phyloP scores from a whole-genome alignment of 2,888 invertebrate species.

The Gymnoscelis rufifasciata region DNA sequence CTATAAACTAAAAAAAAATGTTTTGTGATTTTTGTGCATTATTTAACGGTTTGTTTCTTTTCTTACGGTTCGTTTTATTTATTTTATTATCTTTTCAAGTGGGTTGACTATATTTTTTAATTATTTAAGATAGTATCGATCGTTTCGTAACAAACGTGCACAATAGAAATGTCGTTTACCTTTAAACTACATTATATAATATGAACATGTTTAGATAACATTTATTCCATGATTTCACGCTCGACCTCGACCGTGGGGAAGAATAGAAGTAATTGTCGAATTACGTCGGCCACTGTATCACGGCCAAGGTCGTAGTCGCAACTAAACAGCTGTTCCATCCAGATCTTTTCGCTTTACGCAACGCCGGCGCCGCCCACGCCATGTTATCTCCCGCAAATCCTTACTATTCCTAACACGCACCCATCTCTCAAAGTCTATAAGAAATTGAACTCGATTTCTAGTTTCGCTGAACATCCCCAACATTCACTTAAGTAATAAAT shows the following conservation, averaged over 20 bases:
- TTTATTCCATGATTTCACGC: constrained; percentile 32
- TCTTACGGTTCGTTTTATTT: too few relatives aligned
- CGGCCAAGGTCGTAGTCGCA: constrained; percentile 62
- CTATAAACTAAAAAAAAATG: too few relatives aligned
- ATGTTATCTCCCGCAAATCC: constrained; percentile 14
- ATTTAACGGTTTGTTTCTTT: background rate
- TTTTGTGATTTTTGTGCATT: background rate
- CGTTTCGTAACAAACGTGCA: background rate
- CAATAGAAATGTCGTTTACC: background rate
- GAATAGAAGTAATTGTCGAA: constrained; percentile 63
- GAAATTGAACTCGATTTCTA: background rate
- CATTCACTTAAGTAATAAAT: too few relatives aligned
- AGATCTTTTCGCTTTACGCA: constrained; percentile 34
- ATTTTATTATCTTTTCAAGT: too few relatives aligned
- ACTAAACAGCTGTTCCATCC: constrained; percentile 47
- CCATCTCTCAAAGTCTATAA: background rate
- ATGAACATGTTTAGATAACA: background rate
- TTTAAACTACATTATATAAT: background rate
- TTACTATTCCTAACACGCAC: constrained; percentile 9
- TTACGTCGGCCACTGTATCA: constrained; percentile 62
- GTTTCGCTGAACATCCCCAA: too few relatives aligned
- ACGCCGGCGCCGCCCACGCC: constrained; percentile 23
- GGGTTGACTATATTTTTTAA: background rate
- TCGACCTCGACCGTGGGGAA: constrained; percentile 55
- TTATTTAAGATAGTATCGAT: background rate